Percentiles rank a stretch among this genome's conserved stretches.
Conservation (phyloP, 2,797 vertebrate species). For the Bradypodion pumilum region DNA sequence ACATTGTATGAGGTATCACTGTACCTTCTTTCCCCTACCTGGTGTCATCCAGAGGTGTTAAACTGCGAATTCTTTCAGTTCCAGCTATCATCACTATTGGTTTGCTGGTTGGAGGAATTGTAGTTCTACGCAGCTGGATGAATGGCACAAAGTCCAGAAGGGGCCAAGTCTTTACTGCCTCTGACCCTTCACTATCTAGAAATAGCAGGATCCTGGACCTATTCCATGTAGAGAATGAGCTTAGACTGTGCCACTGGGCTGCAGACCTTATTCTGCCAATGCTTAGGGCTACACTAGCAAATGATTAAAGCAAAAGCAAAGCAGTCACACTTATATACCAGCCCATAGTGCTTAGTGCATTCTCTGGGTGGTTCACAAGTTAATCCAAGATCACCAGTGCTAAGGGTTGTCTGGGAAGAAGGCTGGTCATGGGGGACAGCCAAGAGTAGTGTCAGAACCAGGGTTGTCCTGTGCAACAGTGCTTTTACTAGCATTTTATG, state of each 20-base stretch:
- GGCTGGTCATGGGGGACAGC: background rate
- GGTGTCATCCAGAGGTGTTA: background rate
- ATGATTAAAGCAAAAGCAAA: too few relatives aligned
- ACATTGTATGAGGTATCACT: too few relatives aligned
- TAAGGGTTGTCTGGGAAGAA: background rate
- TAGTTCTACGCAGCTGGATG: background rate
- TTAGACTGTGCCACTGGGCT: background rate
- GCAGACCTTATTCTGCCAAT: background rate
- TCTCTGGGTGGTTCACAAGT: too few relatives aligned
- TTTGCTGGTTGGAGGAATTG: background rate
- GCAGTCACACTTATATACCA: too few relatives aligned
- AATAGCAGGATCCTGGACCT: too few relatives aligned
- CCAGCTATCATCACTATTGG: background rate
- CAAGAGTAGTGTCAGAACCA: background rate
- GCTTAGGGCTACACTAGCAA: background rate
- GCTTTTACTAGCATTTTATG: background rate
- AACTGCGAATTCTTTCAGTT: background rate
- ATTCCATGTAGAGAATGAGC: background rate
- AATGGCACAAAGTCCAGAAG: too few relatives aligned
- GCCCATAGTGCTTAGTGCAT: too few relatives aligned
- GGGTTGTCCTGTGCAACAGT: background rate
- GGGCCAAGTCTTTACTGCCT: too few relatives aligned
- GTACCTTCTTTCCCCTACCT: background rate
- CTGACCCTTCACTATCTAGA: too few relatives aligned
- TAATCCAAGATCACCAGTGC: background rate